Percentiles rank a stretch among this genome's conserved stretches.
phyloP scores from a whole-genome alignment of 2,113 vertebrate species.

The Corydoras sp. region DNA sequence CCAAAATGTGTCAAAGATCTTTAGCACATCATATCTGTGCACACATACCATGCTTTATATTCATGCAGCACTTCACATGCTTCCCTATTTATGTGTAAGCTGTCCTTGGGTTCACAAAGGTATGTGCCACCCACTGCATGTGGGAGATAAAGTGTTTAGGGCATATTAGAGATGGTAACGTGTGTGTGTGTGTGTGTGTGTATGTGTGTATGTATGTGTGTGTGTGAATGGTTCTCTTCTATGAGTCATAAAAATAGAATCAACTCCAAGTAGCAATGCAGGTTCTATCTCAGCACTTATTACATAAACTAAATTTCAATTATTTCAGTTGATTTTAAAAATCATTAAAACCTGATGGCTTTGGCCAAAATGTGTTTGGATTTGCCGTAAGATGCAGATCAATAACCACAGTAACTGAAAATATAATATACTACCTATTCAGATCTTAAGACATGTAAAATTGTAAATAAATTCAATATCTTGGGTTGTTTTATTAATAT shows the following conservation, averaged over 20 bases:
- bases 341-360: constrained; percentile 2
- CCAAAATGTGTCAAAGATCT: no score
- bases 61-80: not conserved
- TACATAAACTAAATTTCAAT: constrained; percentile 35
- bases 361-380: no score
- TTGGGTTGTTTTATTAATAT: no score
- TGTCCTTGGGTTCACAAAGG: constrained; percentile 25
- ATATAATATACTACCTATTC: no score
- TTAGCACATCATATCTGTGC: no score
- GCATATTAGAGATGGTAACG: constrained; percentile 24
- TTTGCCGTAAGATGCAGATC: no score
- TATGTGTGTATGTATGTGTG: constrained; percentile 34
- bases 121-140: constrained; percentile 34
- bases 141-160: constrained; percentile 40
- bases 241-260: constrained; percentile 35
- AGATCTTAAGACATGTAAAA: no score
- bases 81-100: constrained; percentile 26
- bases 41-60: not conserved
- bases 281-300: constrained; percentile 24
- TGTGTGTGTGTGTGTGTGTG: constrained; percentile 23
- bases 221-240: constrained; percentile 36
- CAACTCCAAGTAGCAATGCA: constrained; percentile 13
- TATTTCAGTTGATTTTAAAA: not conserved
- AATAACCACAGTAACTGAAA: no score
- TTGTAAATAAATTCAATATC: no score